These are phyloP conservation scores for Steinernema scapterisci DNA, from an alignment of 2,888 invertebrate species.

Conservation along the genomic window DNA sequence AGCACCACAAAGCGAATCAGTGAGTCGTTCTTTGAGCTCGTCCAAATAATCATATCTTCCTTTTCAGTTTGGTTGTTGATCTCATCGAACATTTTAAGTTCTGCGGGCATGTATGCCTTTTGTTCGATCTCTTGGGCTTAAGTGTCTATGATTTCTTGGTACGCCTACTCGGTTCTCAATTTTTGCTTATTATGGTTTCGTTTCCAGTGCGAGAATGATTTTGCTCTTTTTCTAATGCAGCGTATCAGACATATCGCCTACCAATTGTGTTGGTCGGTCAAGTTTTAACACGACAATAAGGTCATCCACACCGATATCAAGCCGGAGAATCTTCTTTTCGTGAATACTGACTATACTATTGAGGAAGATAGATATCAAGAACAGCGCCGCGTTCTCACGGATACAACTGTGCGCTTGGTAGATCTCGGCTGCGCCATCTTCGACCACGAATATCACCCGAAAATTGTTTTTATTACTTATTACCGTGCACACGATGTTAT, in stretches of 20 bases:
- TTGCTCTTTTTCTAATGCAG: conserved; percentile 94
- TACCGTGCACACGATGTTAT: conserved; percentile 99
- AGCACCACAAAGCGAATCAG: conserved; percentile 92
- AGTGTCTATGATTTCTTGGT: conserved; percentile 98
- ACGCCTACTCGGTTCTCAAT: conserved; percentile 68
- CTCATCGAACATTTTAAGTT: conserved; percentile 98
- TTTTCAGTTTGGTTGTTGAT: conserved; percentile 80
- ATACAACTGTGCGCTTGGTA: conserved; percentile 91
- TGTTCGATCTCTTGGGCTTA: conserved; percentile 94
- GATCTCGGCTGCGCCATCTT: conserved; percentile 99
- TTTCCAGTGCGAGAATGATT: conserved; percentile 89
- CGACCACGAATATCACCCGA: conserved; percentile 99
- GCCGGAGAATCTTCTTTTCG: conserved; percentile 97
- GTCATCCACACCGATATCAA: conserved; percentile 99
- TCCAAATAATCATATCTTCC: neutral
- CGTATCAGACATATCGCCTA: conserved; percentile 88
- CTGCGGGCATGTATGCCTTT: conserved; percentile 95
- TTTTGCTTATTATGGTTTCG: neutral
- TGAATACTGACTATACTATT: conserved; percentile 87
- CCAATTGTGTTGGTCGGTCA: conserved; percentile 82
- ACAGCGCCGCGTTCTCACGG: conserved; percentile 75
- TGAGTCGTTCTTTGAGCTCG: conserved; percentile 73
- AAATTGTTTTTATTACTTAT: conserved; percentile 97
- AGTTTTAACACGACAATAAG: conserved; percentile 95
- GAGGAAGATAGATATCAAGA: conserved; percentile 64